These are phyloP conservation scores for Megaleporinus macrocephalus DNA, from an alignment of 2,113 vertebrate species.

Conservation along the genomic window DNA sequence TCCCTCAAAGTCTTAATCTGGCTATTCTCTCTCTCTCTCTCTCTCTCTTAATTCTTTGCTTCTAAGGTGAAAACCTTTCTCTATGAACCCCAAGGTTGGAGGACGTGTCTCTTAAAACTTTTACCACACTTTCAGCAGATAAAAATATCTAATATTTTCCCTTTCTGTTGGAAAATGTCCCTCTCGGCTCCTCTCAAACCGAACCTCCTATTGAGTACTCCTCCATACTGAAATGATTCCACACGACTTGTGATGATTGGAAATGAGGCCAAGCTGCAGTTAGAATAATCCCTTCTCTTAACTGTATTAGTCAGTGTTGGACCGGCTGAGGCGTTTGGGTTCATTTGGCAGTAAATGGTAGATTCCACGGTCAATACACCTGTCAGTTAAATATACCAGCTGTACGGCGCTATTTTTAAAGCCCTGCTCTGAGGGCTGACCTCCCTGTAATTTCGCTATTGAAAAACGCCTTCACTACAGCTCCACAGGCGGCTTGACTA, in stretches of 20 bases:
- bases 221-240: not conserved
- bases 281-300: slow-evolving; percentile 6
- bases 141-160: not conserved
- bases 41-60: not conserved
- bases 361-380: not conserved
- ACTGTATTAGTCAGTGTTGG: not conserved
- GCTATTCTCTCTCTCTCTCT: not conserved
- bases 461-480: not conserved
- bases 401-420: slow-evolving; percentile 3
- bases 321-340: not conserved
- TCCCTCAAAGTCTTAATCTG: not conserved
- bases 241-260: slow-evolving; percentile 32
- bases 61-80: not conserved
- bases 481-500: not conserved
- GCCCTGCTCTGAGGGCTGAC: not conserved
- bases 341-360: not conserved
- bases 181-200: not conserved
- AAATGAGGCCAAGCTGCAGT: slow-evolving; percentile 27
- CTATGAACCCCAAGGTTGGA: not conserved
- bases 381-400: slow-evolving; percentile 5
- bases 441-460: not conserved
- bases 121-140: not conserved
- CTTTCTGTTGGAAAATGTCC: not conserved
- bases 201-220: not conserved
- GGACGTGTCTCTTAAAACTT: not conserved